phyloP scores from a whole-genome alignment of 2,797 vertebrate species.

The Vultur gryphus region DNA sequence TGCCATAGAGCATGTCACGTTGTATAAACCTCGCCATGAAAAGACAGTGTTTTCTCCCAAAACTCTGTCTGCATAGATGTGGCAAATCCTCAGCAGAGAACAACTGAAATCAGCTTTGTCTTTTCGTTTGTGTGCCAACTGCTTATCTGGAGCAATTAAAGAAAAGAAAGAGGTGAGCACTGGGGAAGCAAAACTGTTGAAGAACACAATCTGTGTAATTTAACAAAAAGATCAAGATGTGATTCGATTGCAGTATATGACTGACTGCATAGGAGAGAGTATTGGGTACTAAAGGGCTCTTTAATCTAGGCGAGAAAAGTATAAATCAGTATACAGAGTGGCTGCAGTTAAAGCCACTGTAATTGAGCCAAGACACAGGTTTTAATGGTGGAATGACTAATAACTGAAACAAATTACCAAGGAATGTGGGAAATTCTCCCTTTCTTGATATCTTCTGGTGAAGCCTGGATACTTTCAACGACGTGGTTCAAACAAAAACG shows the following conservation, averaged over 20 bases:
- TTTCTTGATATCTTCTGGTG: not conserved
- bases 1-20: not conserved
- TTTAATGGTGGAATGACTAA: not conserved
- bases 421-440: not conserved
- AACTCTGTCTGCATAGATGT: not conserved
- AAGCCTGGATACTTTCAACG: not conserved
- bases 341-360: not conserved
- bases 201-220: not conserved
- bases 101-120: not conserved
- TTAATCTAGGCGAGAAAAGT: not conserved
- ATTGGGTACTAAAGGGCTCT: not conserved
- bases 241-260: not conserved
- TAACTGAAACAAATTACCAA: not conserved
- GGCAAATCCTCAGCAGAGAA: not conserved
- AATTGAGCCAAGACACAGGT: not conserved
- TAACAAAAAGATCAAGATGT: not conserved
- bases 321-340: not conserved
- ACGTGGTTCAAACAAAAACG: accelerated
- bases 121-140: not conserved
- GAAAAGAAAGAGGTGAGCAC: not conserved
- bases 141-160: not conserved
- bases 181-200: not conserved
- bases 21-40: not conserved
- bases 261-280: not conserved
- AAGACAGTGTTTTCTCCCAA: not conserved